phyloP scores from a whole-genome alignment of 2,888 invertebrate species.

The Drosophila acutilabella region DNA sequence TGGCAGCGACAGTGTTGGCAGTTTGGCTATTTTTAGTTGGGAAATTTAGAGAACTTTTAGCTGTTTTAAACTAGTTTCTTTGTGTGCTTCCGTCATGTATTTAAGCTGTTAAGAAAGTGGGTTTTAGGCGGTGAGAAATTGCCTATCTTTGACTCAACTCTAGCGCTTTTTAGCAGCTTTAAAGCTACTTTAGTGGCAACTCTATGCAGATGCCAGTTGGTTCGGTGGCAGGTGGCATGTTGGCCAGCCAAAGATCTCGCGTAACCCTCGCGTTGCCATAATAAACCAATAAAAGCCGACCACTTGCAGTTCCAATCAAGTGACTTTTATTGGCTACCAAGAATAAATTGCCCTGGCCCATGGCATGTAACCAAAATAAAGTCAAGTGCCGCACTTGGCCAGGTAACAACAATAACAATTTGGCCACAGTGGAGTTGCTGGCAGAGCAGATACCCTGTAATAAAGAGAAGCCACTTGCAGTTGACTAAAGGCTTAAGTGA shows the following conservation, averaged over 20 bases:
- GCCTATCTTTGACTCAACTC: too few species aligned
- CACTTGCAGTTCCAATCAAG: slow-evolving; percentile 78
- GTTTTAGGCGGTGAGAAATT: too few species aligned
- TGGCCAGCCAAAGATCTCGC: slow-evolving; percentile 46
- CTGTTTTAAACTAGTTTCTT: too few species aligned
- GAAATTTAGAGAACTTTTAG: too few species aligned
- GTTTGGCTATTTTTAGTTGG: too few species aligned
- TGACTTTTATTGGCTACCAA: slow-evolving; percentile 70
- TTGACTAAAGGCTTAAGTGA: too few species aligned
- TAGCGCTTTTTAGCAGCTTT: too few species aligned
- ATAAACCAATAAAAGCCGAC: slow-evolving; percentile 74
- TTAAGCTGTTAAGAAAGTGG: too few species aligned
- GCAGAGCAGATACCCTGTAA: background rate
- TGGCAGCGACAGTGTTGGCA: background rate
- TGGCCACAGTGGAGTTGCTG: slow-evolving; percentile 10
- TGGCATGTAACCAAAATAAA: slow-evolving; percentile 75
- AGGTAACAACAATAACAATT: slow-evolving; percentile 54
- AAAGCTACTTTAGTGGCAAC: too few species aligned
- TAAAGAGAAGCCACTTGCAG: too few species aligned
- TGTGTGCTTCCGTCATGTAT: too few species aligned
- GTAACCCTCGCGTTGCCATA: slow-evolving; percentile 62
- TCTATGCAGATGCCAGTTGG: too few species aligned
- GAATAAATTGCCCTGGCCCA: slow-evolving; percentile 73
- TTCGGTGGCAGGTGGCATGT: slow-evolving; percentile 8
- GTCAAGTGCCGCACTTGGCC: slow-evolving; percentile 66